Percentiles rank a stretch among this genome's conserved stretches.
Evolutionary conservation across 2,888 invertebrate species (phyloP).

Genomic region (Cryptocephalus primarius): DNA sequence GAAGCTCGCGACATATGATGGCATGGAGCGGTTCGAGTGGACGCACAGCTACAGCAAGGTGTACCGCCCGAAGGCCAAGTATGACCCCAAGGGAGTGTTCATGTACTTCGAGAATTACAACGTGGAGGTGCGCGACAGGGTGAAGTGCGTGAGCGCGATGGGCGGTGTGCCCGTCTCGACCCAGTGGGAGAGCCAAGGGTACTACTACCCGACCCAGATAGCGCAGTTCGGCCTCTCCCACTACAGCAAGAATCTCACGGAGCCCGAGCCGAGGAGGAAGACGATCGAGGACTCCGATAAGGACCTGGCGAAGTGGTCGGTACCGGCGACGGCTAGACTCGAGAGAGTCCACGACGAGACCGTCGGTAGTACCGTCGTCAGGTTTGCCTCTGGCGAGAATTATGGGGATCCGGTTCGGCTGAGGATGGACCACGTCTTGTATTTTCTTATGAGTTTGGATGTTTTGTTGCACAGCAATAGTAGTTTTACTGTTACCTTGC

Average conservation of each 20-base stretch:
- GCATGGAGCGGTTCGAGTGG: conserved; percentile 83
- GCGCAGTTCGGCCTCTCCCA: conserved; percentile 97
- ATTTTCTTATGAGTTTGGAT: conserved; percentile 68
- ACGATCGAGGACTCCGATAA: conserved; percentile 64
- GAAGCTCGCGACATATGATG: conserved; percentile 61
- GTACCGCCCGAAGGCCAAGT: conserved; percentile 78
- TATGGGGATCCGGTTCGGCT: conserved; percentile 57
- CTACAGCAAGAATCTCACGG: conserved; percentile 88
- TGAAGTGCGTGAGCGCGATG: conserved; percentile 88
- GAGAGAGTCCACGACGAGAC: conserved; percentile 49
- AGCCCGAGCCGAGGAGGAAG: conserved; percentile 65
- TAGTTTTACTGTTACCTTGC: conserved; percentile 67
- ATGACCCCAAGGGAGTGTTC: conserved; percentile 83
- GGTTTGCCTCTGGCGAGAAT: conserved; percentile 62
- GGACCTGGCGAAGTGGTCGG: conserved; percentile 57
- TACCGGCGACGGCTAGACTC: conserved; percentile 58
- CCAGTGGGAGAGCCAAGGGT: conserved; percentile 93
- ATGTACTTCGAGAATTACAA: conserved; percentile 97
- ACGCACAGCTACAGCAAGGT: conserved; percentile 89
- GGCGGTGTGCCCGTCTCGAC: conserved; percentile 94
- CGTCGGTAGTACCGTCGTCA: conserved; percentile 51
- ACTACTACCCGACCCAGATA: conserved; percentile 97
- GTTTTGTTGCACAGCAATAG: conserved; percentile 67
- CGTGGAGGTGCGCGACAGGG: conserved; percentile 74
- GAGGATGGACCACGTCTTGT: conserved; percentile 55